Base-by-base conservation (phyloP, 2,888 invertebrate genomes). In the Chydorus sphaericus region DNA sequence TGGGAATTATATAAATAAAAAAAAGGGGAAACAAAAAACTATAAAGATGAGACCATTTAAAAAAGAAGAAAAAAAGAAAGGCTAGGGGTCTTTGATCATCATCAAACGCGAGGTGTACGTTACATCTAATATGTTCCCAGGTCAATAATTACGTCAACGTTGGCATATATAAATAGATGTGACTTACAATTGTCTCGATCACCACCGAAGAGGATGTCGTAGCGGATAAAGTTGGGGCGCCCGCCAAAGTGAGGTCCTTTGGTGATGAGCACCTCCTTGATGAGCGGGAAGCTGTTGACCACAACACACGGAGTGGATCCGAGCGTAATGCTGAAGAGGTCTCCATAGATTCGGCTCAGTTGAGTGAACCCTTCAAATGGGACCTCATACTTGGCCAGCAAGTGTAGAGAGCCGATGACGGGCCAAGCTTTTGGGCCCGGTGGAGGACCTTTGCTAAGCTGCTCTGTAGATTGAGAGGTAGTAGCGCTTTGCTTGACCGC, bases 181-280 rank as follows among this genome's bases (percentile, higher is more conserved):
- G 61, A 75, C 89, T 87, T 71, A 89, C 88, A 88, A 67, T 88
- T 87, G 70, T 86, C 85, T 56, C 87, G 74, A 70, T 88, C 83
- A 31, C 86, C 87, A 29, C 85, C 86, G 68, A 90, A 89, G 8
- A 89, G 79, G 61, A 80, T 77, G 65, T 87, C 82, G 68, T 85
- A 89, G 18, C 90, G 73, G 61, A 82, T 67, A 68, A 88, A 88
- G 67, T 88, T 80, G 0, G 89, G 88, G 10, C 90, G 74, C 11
- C 87, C 85, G 2, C 85, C 86, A 69, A 90, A 88, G 64, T 82
- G 81, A 60, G 81, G 81, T 4, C 87, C 87, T 65, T 84, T 85
- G 59, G 82, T 79, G 66, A 85, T 84, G 26, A 86, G 72, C 51
- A 86, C 85, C 66, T 85, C 84, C 59, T 80, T 76, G 61, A 85